Percentiles rank a stretch among this genome's conserved stretches.
These are phyloP conservation scores for Chalcis sispes DNA, from an alignment of 2,888 invertebrate species.

Conservation along the genomic window DNA sequence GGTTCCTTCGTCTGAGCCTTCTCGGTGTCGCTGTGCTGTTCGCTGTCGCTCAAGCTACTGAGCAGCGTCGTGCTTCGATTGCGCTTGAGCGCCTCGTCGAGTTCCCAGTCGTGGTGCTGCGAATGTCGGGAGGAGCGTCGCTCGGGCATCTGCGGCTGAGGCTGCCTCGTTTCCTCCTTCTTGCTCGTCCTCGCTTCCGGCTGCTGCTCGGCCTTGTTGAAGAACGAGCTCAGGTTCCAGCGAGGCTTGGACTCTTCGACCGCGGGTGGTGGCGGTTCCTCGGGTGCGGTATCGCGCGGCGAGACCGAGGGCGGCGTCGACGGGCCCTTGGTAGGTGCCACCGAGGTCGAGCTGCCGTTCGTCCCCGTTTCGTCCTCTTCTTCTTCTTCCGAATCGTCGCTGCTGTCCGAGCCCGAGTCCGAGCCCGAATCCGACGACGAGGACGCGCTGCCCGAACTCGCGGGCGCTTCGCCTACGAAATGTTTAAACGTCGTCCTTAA, in stretches of 20 bases:
- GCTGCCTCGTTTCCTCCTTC: conserved; percentile 61
- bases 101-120: conserved; percentile 68
- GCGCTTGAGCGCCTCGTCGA: conserved; percentile 73
- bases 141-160: conserved; percentile 63
- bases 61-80: conserved; percentile 74
- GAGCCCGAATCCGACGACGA: conserved; percentile 82
- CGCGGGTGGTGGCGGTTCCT: conserved; percentile 74
- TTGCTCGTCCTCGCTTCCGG: conserved; percentile 56
- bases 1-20: conserved; percentile 67
- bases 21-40: conserved; percentile 72
- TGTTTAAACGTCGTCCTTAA: too few species aligned
- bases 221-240: conserved; percentile 75
- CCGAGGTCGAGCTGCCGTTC: neutral
- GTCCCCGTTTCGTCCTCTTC: conserved; percentile 64
- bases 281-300: conserved; percentile 56
- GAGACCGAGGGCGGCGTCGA: conserved; percentile 58
- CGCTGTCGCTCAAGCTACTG: conserved; percentile 74
- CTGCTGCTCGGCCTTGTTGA: conserved; percentile 67
- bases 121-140: conserved; percentile 50
- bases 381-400: conserved; percentile 78
- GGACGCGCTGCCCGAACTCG: conserved; percentile 77
- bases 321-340: conserved; percentile 56
- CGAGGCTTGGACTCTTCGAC: conserved; percentile 76
- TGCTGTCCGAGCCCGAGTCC: conserved; percentile 80
- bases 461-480: conserved; percentile 68